These are phyloP conservation scores for Leptinotarsa lineolata DNA, from an alignment of 1,140 invertebrate species.

Conservation along the genomic window DNA sequence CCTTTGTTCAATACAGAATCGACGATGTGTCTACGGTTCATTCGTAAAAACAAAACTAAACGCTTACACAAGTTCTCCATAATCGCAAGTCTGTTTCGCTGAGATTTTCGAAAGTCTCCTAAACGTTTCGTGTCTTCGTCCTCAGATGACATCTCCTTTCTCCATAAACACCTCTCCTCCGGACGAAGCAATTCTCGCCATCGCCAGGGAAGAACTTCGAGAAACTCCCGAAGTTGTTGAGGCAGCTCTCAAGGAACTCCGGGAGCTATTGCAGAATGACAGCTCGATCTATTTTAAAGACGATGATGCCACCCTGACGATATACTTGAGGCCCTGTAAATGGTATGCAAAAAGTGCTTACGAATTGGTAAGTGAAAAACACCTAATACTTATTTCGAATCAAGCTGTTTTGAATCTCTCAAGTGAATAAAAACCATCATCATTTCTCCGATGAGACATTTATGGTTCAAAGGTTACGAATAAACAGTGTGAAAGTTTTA, in stretches of 20 bases:
- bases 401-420: not conserved
- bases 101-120: not conserved
- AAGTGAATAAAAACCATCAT: not conserved
- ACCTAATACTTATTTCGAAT: not conserved
- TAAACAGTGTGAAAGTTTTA: too few species aligned
- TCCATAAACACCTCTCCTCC: conserved; percentile 28
- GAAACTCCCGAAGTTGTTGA: conserved; percentile 69
- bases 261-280: conserved; percentile 66
- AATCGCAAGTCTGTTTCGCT: too few species aligned
- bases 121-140: not conserved
- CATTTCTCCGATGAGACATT: not conserved
- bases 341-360: conserved; percentile 78
- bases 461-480: not conserved
- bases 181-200: conserved; percentile 54
- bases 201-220: conserved; percentile 68
- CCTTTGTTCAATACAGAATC: not conserved
- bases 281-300: conserved; percentile 67
- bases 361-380: conserved; percentile 64
- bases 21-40: not conserved
- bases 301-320: conserved; percentile 74
- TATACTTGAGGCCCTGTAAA: conserved; percentile 78
- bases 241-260: conserved; percentile 63
- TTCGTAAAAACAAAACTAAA: not conserved
- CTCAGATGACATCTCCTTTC: conserved; percentile 30
- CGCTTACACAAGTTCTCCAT: too few species aligned